phyloP scores from a whole-genome alignment of 2,113 vertebrate species.

The Zosterops pallidus region DNA sequence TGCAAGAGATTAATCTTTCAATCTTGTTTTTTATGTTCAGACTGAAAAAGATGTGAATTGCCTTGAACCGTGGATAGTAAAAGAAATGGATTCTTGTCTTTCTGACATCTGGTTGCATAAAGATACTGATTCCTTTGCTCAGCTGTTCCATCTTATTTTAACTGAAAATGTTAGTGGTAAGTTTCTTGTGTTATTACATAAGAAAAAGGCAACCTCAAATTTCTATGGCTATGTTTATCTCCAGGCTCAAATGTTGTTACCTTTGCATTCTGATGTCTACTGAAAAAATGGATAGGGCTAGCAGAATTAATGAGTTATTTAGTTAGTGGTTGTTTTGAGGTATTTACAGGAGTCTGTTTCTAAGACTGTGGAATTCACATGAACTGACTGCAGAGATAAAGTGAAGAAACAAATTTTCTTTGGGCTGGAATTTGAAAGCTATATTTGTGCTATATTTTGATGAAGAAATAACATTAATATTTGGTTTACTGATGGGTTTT shows the following conservation, averaged over 20 bases:
- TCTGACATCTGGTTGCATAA: constrained; percentile 86
- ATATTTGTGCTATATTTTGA: background rate
- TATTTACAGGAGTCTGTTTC: background rate
- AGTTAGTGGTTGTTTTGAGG: background rate
- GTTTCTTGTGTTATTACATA: background rate
- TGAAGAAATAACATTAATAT: background rate
- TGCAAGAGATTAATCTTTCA: background rate
- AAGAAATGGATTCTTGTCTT: constrained; percentile 93
- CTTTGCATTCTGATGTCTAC: background rate
- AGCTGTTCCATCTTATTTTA: constrained; percentile 91
- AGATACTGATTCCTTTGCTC: constrained; percentile 84
- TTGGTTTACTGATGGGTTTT: background rate
- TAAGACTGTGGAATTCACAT: background rate
- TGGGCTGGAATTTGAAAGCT: background rate
- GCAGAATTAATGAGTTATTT: background rate
- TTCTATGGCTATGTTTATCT: background rate
- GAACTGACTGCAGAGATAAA: background rate
- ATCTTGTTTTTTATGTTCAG: constrained; percentile 58
- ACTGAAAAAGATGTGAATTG: constrained; percentile 79
- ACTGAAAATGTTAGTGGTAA: constrained; percentile 89
- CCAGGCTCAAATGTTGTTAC: background rate
- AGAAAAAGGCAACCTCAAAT: background rate
- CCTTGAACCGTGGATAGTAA: constrained; percentile 86
- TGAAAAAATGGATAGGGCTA: background rate
- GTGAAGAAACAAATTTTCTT: background rate